A percentile compares a stretch with the other conserved stretches of the same genome.
Conservation (phyloP, 1,140 invertebrate species). For the Cephus cinctus region DNA sequence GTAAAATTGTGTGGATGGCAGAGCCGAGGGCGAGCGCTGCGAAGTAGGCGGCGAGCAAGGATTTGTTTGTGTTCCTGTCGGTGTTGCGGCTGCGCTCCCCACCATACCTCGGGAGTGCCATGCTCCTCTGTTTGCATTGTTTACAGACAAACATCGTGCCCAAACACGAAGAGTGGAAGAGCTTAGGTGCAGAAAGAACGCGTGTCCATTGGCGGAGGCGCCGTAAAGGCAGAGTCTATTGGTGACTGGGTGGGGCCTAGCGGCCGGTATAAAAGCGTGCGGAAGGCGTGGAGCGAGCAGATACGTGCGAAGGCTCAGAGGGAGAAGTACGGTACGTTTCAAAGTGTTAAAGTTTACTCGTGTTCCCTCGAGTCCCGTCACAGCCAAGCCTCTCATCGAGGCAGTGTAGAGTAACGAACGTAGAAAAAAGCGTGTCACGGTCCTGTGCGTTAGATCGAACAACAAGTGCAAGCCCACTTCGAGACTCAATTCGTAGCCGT, state of each 20-base stretch:
- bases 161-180: conserved; percentile 28
- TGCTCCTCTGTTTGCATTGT: conserved; percentile 40
- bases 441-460: no score
- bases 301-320: conserved; percentile 24
- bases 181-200: neutral
- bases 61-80: conserved; percentile 40
- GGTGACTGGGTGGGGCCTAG: neutral
- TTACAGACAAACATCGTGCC: conserved; percentile 50
- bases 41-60: conserved; percentile 10
- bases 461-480: no score
- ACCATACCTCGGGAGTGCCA: conserved; percentile 14
- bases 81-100: conserved; percentile 47
- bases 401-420: no score
- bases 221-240: neutral
- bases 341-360: no score
- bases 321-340: conserved; percentile 16
- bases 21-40: neutral
- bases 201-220: conserved; percentile 26
- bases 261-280: conserved; percentile 14
- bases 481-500: neutral
- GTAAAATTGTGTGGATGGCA: neutral
- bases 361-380: no score
- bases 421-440: no score
- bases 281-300: conserved; percentile 16
- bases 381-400: no score